Evolutionary conservation across 2,113 vertebrate genomes (phyloP).

Genomic region (Poeciliopsis turrubarensis): DNA sequence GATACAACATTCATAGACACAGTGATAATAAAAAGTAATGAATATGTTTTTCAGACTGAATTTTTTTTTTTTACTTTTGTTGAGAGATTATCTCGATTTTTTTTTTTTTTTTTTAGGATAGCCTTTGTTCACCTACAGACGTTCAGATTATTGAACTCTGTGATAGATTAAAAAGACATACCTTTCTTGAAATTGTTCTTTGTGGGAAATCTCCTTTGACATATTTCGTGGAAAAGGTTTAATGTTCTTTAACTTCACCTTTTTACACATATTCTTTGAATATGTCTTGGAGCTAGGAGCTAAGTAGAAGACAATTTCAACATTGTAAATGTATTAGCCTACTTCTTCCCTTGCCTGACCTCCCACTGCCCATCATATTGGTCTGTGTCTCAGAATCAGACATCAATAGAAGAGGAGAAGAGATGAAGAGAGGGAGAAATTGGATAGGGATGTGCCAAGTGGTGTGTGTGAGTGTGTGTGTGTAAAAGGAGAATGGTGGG

Average conservation of each 20-base stretch:
- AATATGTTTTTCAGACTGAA: background rate
- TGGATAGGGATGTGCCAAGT: background rate
- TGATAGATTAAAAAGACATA: background rate
- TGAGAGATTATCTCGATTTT: background rate
- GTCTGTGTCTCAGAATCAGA: slow-evolving; percentile 41
- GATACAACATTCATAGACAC: background rate
- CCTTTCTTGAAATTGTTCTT: background rate
- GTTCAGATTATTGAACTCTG: background rate
- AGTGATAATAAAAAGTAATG: background rate
- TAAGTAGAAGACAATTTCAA: slow-evolving; percentile 8
- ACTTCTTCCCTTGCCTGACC: slow-evolving; percentile 1
- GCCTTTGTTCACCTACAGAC: background rate
- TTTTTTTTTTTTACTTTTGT: background rate
- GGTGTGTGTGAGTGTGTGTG: slow-evolving; percentile 13
- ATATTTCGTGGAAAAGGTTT: background rate
- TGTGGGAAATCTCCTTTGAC: background rate
- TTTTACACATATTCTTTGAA: background rate
- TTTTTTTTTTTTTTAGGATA: background rate
- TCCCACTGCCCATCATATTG: slow-evolving; percentile 31
- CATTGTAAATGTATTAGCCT: background rate
- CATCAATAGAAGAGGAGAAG: slow-evolving; percentile 30
- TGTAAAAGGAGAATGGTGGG: background rate
- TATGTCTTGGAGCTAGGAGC: background rate
- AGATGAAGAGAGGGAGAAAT: slow-evolving; percentile 30
- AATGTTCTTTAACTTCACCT: background rate